These are phyloP conservation scores for Caenorhabditis briggsae DNA, from an alignment of 1,140 invertebrate genomes.

Conservation along the genomic window DNA sequence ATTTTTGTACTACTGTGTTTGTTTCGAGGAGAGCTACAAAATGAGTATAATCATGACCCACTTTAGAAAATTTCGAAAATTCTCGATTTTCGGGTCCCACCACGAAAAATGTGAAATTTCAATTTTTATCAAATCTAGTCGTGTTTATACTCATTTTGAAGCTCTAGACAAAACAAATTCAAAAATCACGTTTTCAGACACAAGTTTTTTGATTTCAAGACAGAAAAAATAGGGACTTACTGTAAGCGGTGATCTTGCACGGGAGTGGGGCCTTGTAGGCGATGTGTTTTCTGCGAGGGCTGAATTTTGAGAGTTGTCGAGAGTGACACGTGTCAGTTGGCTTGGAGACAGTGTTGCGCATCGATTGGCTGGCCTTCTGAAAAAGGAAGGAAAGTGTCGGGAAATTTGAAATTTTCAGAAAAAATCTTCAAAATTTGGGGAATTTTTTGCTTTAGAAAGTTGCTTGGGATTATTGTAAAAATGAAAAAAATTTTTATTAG, in stretches of 20 bases:
- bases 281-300: not conserved
- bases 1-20: no score
- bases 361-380: conserved; percentile 32
- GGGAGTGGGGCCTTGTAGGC: conserved; percentile 35
- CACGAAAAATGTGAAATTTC: not conserved
- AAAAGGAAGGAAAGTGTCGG: not conserved
- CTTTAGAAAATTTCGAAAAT: no score
- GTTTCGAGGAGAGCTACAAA: no score
- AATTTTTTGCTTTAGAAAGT: no score
- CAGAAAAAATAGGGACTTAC: not conserved
- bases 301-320: conserved; percentile 22
- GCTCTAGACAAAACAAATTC: not conserved
- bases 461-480: no score
- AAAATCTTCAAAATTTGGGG: no score
- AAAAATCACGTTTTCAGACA: not conserved
- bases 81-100: not conserved
- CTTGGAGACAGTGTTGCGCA: not conserved
- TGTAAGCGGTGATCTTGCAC: conserved; percentile 13
- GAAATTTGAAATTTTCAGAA: not conserved
- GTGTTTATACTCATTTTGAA: no score
- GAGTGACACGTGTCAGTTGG: conserved; percentile 1
- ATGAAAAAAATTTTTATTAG: no score
- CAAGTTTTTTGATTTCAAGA: not conserved
- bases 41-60: no score
- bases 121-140: no score